phyloP scores from a whole-genome alignment of 2,113 vertebrate species.

The Psammodynastes pulverulentus region DNA sequence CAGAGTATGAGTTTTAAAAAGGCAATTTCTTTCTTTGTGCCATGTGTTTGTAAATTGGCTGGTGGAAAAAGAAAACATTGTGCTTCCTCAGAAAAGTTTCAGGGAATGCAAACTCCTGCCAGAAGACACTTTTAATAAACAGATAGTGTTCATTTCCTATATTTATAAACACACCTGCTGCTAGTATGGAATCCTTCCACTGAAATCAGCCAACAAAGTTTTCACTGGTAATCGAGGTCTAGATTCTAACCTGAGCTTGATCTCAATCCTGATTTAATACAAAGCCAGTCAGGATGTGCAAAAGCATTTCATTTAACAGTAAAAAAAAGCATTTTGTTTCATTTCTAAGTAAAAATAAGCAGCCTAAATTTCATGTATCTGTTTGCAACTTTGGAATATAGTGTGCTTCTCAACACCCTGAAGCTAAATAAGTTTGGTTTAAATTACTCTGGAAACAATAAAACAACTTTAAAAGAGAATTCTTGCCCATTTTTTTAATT shows the following conservation, averaged over 20 bases:
- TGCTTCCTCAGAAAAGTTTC: slow-evolving; percentile 55
- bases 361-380: slow-evolving; percentile 45
- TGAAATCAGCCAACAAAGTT: slow-evolving; percentile 46
- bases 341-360: slow-evolving; percentile 54
- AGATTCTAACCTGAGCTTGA: slow-evolving; percentile 51
- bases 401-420: not conserved
- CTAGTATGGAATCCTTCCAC: slow-evolving; percentile 50
- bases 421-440: not conserved
- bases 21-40: not conserved
- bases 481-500: not conserved
- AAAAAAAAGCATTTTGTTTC: too few relatives aligned
- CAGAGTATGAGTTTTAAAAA: not conserved
- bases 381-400: not conserved
- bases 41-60: slow-evolving; percentile 15
- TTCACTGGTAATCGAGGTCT: slow-evolving; percentile 58
- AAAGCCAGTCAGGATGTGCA: slow-evolving; percentile 32
- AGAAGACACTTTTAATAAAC: slow-evolving; percentile 38
- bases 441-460: fast-evolving
- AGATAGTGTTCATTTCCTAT: slow-evolving; percentile 53
- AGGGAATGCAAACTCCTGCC: slow-evolving; percentile 31
- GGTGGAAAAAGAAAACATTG: slow-evolving; percentile 26
- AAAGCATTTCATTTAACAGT: slow-evolving; percentile 19
- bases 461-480: fast-evolving
- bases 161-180: slow-evolving; percentile 67
- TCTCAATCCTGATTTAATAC: slow-evolving; percentile 55